Evolutionary conservation across 2,888 invertebrate genomes (phyloP).

Genomic region (Ophion slaviceki): DNA sequence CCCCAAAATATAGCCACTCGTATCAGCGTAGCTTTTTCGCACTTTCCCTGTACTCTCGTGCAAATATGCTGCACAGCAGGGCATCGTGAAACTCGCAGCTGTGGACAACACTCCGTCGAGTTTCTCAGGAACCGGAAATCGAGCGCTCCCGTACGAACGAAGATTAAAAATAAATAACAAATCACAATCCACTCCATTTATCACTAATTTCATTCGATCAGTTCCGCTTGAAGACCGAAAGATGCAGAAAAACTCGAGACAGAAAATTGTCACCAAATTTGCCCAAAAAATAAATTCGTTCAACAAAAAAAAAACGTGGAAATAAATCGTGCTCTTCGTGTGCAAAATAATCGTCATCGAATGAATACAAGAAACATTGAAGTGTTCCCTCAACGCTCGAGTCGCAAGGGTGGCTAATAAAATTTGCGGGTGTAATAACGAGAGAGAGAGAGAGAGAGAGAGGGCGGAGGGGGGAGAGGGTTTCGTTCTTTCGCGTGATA

Average conservation of each 20-base stretch:
- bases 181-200: not conserved
- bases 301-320: not conserved
- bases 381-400: constrained; percentile 31
- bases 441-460: too few species aligned
- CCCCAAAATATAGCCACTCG: too few species aligned
- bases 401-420: constrained; percentile 39
- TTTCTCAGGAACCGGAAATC: not conserved
- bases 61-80: too few species aligned
- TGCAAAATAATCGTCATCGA: not conserved
- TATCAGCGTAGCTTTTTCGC: too few species aligned
- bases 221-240: not conserved
- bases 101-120: too few species aligned
- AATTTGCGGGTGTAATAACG: constrained; percentile 30
- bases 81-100: too few species aligned
- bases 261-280: not conserved
- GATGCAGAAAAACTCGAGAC: not conserved
- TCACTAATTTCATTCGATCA: not conserved
- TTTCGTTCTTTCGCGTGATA: constrained; percentile 60
- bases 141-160: not conserved
- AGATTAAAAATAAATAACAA: not conserved
- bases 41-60: too few species aligned
- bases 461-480: not conserved
- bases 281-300: not conserved
- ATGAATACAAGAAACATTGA: constrained; percentile 3
- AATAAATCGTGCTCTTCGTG: not conserved